Percentiles rank a stretch among this genome's conserved stretches.
Conservation (phyloP, 2,888 invertebrate species). For the Cephus spinipes region DNA sequence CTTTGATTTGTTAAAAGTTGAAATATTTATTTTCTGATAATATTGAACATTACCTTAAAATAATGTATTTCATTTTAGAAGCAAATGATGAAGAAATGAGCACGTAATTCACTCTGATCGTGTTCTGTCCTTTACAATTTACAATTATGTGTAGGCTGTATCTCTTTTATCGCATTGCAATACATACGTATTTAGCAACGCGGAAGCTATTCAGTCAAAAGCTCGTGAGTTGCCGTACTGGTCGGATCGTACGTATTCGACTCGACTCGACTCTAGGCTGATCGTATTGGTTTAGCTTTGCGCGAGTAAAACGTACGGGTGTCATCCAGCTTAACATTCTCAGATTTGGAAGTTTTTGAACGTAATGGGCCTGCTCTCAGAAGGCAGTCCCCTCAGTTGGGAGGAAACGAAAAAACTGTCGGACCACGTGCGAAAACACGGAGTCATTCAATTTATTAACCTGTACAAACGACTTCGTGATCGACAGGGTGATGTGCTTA, state of each 20-base stretch:
- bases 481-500: slow-evolving; percentile 90
- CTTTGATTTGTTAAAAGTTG: too few species aligned
- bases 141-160: too few species aligned
- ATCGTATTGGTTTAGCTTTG: slow-evolving; percentile 35
- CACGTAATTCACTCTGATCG: too few species aligned
- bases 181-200: too few species aligned
- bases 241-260: slow-evolving; percentile 14
- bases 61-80: too few species aligned
- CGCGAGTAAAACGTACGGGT: slow-evolving; percentile 26
- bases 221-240: too few species aligned
- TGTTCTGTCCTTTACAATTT: too few species aligned
- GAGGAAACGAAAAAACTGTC: slow-evolving; percentile 92
- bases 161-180: too few species aligned
- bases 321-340: slow-evolving; percentile 30
- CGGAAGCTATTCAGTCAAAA: neutral
- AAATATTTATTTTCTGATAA: too few species aligned
- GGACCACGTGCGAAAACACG: slow-evolving; percentile 93
- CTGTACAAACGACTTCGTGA: slow-evolving; percentile 89
- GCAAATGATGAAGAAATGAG: too few species aligned
- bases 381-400: slow-evolving; percentile 96
- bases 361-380: slow-evolving; percentile 91
- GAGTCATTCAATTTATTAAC: slow-evolving; percentile 95
- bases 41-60: too few species aligned
- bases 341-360: neutral
- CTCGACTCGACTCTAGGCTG: slow-evolving; percentile 26